A percentile compares a stretch with the other conserved stretches of the same genome.
Conservation (phyloP, 30 jellyfish, hydroid and myxozoan genomes). For the Hydra vulgaris region DNA sequence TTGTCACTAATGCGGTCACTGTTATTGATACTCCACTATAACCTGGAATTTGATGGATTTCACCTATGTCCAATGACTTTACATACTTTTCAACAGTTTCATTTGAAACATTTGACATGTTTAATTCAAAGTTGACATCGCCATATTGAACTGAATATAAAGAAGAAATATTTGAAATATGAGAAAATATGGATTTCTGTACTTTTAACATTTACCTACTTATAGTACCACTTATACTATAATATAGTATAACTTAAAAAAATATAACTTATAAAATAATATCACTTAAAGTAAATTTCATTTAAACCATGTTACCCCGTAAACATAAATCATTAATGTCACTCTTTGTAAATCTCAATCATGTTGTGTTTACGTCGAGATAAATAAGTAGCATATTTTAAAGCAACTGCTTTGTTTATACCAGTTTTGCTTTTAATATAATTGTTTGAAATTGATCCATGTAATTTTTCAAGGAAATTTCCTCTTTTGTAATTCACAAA, state of each 20-base stretch:
- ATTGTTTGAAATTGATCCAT: not conserved
- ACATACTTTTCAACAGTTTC: conserved; percentile 15
- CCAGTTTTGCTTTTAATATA: not conserved
- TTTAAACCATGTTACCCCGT: too few relatives aligned
- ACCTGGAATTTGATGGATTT: conserved; percentile 5
- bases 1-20: conserved; percentile 21
- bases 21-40: conserved; percentile 18
- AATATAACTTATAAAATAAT: too few relatives aligned
- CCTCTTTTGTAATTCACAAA: not conserved
- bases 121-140: not conserved
- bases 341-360: too few relatives aligned
- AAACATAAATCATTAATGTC: too few relatives aligned
- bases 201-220: conserved; percentile 14
- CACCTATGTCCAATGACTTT: conserved; percentile 5
- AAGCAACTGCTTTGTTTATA: conserved; percentile 2
- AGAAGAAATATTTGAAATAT: not conserved
- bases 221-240: too few relatives aligned
- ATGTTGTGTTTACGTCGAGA: conserved; percentile 11
- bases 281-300: too few relatives aligned
- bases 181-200: conserved; percentile 17
- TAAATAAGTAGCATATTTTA: not conserved
- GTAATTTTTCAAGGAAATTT: not conserved
- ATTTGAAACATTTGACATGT: not conserved
- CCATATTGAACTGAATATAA: conserved; percentile 2
- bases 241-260: too few relatives aligned